Base-by-base conservation (phyloP, 2,888 invertebrate species). In the Volucella zonaria region DNA sequence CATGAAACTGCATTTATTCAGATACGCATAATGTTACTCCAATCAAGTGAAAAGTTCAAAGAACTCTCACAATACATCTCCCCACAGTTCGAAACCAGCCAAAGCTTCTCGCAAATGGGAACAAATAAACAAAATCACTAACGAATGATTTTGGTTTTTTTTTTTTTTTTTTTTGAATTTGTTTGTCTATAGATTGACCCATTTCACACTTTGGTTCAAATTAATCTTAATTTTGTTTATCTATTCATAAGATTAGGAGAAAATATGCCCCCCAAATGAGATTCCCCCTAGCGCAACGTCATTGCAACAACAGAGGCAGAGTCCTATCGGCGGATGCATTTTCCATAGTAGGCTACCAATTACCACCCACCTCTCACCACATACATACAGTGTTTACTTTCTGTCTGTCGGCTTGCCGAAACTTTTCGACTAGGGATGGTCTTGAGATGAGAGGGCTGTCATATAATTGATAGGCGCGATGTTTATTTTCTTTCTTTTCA, bases 191-290 rank as follows among this genome's bases (percentile, higher is more conserved):
- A 64, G 54, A 71, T 77, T 85, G 85, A 81, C 85, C 85, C 81
- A 85, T 73, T 85, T 85, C 68, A 81, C 81, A 81, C 76, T 85
- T 77, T 45, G 68, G 73, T 81, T 77, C 85, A 81, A 85, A 85
- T 85, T 77, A 73, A 85, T 85, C 73, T 76, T 62, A 47, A 47
- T 62, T 77, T 70, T 85, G 77, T 85, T 85, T 85, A 85, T 81
- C 51, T 62, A 73, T 71, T 61, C 54, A 54, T 70, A 54, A 75
- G 54, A 74, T 31, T 18, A 54, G 52, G 45, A 56, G 40, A 58
- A 70, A 58, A 14, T 45, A 18, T 1, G n/a, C 45, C 43, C 23
- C 42, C 45, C 45, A 51, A 58, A 51, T 51, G 38, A 23, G 8
- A n/a, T 49, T 49, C 52, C 42, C 18, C 40, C 40, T 67, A 43